These are phyloP conservation scores for Hippocampus zosterae DNA, from an alignment of 2,113 vertebrate genomes.

Conservation along the genomic window DNA sequence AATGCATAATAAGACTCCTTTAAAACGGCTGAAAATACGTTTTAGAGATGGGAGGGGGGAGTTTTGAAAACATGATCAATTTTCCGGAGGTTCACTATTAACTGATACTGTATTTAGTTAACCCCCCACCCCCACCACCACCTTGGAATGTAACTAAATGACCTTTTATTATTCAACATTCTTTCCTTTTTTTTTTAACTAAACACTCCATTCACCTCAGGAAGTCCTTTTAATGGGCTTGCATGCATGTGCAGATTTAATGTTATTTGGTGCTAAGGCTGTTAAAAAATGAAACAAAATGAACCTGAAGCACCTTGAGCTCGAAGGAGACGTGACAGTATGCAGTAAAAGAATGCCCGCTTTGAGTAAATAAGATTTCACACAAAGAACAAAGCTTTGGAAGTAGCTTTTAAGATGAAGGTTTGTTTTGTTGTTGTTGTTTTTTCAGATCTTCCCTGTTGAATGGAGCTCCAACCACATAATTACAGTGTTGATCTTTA, in stretches of 20 bases:
- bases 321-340: neutral
- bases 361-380: slow-evolving; percentile 17
- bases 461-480: slow-evolving; percentile 29
- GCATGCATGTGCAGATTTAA: slow-evolving; percentile 16
- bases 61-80: no score
- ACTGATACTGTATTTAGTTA: no score
- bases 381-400: slow-evolving; percentile 7
- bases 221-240: slow-evolving; percentile 22
- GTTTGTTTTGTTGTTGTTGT: slow-evolving; percentile 7
- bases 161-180: slow-evolving; percentile 46
- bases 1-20: no score
- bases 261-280: slow-evolving; percentile 14
- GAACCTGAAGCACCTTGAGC: slow-evolving; percentile 16
- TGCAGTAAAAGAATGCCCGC: slow-evolving; percentile 5
- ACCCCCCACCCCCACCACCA: no score
- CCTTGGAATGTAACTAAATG: slow-evolving; percentile 31
- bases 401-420: slow-evolving; percentile 6
- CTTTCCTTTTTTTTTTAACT: slow-evolving; percentile 13
- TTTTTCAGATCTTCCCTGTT: slow-evolving; percentile 26
- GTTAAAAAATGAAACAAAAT: slow-evolving; percentile 5
- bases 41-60: no score
- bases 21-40: no score
- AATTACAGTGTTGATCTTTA: slow-evolving; percentile 25
- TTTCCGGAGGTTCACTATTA: no score
- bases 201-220: neutral